Evolutionary conservation across 2,888 invertebrate genomes (phyloP).

Genomic region (Hofmannophila pseudospretella): DNA sequence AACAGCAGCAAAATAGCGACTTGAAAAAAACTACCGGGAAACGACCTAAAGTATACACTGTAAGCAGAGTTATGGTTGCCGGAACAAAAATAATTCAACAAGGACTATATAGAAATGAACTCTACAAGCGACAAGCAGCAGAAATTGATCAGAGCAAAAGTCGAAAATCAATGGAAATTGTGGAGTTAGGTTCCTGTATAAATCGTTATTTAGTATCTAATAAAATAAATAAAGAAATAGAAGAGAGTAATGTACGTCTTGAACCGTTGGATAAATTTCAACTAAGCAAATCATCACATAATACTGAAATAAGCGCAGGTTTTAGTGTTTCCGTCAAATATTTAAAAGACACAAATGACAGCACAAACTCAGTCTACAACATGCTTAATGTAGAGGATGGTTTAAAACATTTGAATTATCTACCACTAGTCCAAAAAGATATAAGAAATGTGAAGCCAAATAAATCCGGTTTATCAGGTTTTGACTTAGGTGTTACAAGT

Average conservation of each 20-base stretch:
- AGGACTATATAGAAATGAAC: too few relatives aligned
- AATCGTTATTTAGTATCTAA: neutral
- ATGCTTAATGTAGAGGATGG: neutral
- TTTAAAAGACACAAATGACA: neutral
- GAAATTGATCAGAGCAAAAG: neutral
- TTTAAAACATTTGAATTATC: neutral
- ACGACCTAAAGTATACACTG: slow-evolving; percentile 10
- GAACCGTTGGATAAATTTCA: neutral
- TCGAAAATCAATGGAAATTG: neutral
- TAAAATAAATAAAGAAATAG: neutral
- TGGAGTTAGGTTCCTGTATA: neutral
- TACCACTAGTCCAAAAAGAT: neutral
- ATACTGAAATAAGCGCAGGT: neutral
- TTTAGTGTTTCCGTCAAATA: neutral
- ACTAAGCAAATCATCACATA: neutral
- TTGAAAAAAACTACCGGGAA: slow-evolving; percentile 4
- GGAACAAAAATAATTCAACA: slow-evolving; percentile 10
- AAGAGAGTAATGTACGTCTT: neutral
- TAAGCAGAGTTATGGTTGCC: slow-evolving; percentile 13
- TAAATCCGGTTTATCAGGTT: neutral
- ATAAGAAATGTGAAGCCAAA: neutral
- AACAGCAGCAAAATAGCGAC: slow-evolving; percentile 13
- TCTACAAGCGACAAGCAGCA: too few relatives aligned
- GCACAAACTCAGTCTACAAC: neutral
- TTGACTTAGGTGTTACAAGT: neutral